Base-by-base conservation (phyloP, 2,888 invertebrate species). In the Callimorpha dominula region DNA sequence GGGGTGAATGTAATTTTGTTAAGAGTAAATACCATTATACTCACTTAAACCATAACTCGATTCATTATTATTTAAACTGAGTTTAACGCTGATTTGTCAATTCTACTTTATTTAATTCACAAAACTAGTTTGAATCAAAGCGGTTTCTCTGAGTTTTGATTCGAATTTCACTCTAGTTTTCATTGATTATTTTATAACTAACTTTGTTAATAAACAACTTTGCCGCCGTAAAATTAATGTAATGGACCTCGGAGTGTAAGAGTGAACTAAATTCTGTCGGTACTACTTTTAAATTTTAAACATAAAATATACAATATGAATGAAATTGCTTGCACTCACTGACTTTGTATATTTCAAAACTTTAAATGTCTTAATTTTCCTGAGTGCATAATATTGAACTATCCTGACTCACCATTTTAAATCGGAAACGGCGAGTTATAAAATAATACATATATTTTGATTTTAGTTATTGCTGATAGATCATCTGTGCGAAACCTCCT, bases 171-270 rank as follows among this genome's bases (percentile, higher is more conserved):
- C 57, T 60, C 66, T 60, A 62, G 31, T 71, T 71, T 63, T 50
- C 15, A 62, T 67, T 62, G 71, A 60, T 71, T 67, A 66, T 62
- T 71, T 67, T 49, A 66, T 52, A 40, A 8, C 49, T 31, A 52
- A 67, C 62, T 62, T 65, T 66, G 49, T 65, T 50, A 66, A 57
- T 15, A 65, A 65, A 14, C 43, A 65, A 71, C 17, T 31, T 57
- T 57, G 46, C 40, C 9, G 49, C 46, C 14, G 46, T 65, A 40
- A 57, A 57, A 70, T 31, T 70, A 65, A 70, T 60, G 49, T 17
- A 31, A 31, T 60, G 49, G 52, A 70, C 57, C 52, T 43, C 20
- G 9, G 6, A 64, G n/a, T 52, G 42, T 6, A n/a, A 68, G 12
- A 69, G 31, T 31, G 31, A 31, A 31, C 31, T 63, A 17, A n/a